These are phyloP conservation scores for Ectropis grisescens DNA, from an alignment of 1,140 invertebrate species.

Conservation along the genomic window DNA sequence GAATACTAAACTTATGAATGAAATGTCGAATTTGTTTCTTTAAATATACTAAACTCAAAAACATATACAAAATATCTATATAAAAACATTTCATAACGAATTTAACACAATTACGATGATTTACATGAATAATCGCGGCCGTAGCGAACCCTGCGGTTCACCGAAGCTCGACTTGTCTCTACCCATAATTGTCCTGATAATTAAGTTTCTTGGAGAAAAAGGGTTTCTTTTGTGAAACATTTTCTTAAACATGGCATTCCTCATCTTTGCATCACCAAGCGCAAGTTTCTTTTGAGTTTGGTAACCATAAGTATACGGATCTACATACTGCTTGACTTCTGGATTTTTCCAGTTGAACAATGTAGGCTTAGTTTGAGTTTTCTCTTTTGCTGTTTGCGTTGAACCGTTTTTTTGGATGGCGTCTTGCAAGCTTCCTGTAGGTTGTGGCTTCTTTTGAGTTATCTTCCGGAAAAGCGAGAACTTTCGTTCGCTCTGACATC, in stretches of 20 bases:
- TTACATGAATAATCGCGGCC: slow-evolving; percentile 38
- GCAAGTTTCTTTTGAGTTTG: slow-evolving; percentile 38
- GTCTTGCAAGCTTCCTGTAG: slow-evolving; percentile 3
- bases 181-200: slow-evolving; percentile 42
- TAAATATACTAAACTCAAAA: background rate
- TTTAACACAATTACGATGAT: slow-evolving; percentile 4
- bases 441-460: slow-evolving; percentile 20
- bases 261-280: slow-evolving; percentile 35
- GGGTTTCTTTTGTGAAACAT: slow-evolving; percentile 55
- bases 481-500: slow-evolving; percentile 45
- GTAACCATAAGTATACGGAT: slow-evolving; percentile 23
- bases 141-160: slow-evolving; percentile 22
- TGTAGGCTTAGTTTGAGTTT: slow-evolving; percentile 11
- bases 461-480: slow-evolving; percentile 37
- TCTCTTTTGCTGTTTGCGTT: slow-evolving; percentile 14
- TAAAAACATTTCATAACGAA: too few relatives aligned
- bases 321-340: slow-evolving; percentile 14
- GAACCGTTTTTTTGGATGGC: slow-evolving; percentile 8
- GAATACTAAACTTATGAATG: slow-evolving; percentile 1
- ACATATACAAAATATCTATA: too few relatives aligned
- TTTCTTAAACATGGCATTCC: slow-evolving; percentile 43
- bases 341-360: slow-evolving; percentile 33
- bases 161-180: slow-evolving; percentile 43
- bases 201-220: slow-evolving; percentile 43
- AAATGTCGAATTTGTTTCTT: background rate